Percentiles rank a stretch among this genome's conserved stretches.
Evolutionary conservation across 2,888 invertebrate species (phyloP).

Genomic region (Desoria tigrina): DNA sequence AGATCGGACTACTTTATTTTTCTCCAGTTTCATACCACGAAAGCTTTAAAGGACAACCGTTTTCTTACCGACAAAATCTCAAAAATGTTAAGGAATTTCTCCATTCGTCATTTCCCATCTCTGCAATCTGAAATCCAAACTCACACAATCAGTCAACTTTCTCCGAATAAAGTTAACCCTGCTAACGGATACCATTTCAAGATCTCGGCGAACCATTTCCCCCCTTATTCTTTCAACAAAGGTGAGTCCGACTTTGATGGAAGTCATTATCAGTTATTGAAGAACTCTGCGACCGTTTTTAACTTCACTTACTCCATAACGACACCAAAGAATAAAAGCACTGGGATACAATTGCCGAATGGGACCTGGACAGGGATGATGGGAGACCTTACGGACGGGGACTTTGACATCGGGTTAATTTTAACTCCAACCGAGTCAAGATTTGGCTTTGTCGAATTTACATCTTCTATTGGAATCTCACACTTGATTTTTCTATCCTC

Average conservation of each 20-base stretch:
- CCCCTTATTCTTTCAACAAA: conserved; percentile 6
- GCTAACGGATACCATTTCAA: neutral
- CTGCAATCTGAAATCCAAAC: neutral
- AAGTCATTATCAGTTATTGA: conserved; percentile 11
- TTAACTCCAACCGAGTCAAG: neutral
- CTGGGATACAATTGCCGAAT: neutral
- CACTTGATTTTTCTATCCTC: conserved; percentile 28
- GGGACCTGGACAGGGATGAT: conserved; percentile 12
- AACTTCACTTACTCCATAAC: conserved; percentile 9
- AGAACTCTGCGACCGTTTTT: neutral
- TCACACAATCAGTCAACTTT: neutral
- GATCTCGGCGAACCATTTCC: conserved; percentile 1
- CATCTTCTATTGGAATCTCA: conserved; percentile 27
- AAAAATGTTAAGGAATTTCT: too few relatives aligned
- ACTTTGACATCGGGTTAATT: conserved; percentile 1
- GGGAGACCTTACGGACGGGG: neutral
- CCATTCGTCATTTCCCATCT: neutral
- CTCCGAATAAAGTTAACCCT: neutral
- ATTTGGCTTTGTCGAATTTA: conserved; percentile 19
- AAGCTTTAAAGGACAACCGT: too few relatives aligned
- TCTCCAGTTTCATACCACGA: too few relatives aligned
- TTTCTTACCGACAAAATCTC: too few relatives aligned
- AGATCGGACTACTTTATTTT: too few relatives aligned
- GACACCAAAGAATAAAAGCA: conserved; percentile 7
- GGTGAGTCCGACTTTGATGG: neutral